Base-by-base conservation (phyloP, 2,888 invertebrate genomes). In the Calliopum simillimum region DNA sequence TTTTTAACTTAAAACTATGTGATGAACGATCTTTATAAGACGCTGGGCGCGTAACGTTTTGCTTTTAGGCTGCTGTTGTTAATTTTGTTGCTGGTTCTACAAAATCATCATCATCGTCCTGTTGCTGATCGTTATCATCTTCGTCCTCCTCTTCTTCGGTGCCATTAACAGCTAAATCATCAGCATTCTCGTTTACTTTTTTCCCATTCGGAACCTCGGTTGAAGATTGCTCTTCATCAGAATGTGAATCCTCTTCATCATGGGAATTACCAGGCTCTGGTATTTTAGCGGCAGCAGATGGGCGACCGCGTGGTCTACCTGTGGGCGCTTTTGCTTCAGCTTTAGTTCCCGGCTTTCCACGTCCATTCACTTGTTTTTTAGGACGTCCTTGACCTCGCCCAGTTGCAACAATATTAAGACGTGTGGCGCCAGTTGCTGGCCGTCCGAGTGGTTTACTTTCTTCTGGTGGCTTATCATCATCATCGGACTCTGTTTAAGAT, bases 371-470 rank as follows among this genome's bases (percentile, higher is more conserved):
- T 2, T 25, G 55, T 69, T 82, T 81, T 56, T 77, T 82, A 2
- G 82, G 82, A 1, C 82, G 80, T 1, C 82, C 82, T 44, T 73
- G 73, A 1, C 84, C 81, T 14, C 81, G 82, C 11, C 82, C 82
- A 11, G 81, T 78, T 14, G 76, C 75, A 6, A 58, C 64, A 67
- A 83, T 82, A 58, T 83, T 83, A 13, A 83, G 74, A 44, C 76
- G 79, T 2, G 79, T 72, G 11, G 78, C 78, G 12, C 83, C 80
- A 19, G 81, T 75, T 6, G 77, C 0, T 0, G 82, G 84, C 0
- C 82, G 80, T n/a, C 84, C 82, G 14, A 80, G 73, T 0, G 81
- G 75, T n/a, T 79, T 80, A 21, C 68, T 75, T 1, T 77, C 79
- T 1, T 75, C 78, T 2, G 79, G 77, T 11, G 78, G 76, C 23